Percentiles rank a stretch among this genome's conserved stretches.
Conservation (phyloP, 2,113 vertebrate genomes). For the Centropus unirufus region DNA sequence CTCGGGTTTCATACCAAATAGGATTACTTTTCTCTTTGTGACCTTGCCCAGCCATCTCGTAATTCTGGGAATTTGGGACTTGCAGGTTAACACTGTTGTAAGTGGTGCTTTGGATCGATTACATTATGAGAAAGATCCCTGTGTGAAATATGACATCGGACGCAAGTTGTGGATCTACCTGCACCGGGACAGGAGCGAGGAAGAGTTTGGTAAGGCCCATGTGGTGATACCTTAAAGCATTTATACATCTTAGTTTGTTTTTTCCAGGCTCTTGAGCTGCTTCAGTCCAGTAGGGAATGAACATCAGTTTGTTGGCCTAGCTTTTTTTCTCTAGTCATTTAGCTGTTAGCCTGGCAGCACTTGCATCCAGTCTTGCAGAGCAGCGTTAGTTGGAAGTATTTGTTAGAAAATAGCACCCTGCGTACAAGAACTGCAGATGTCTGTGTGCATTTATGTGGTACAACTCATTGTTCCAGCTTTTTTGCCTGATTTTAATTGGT, state of each 20-base stretch:
- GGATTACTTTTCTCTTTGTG: not conserved
- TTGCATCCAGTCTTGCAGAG: not conserved
- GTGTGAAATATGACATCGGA: slow-evolving; percentile 96
- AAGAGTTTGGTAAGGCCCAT: slow-evolving; percentile 90
- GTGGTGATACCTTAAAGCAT: not conserved
- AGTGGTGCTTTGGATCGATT: slow-evolving; percentile 94
- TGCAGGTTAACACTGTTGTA: slow-evolving; percentile 95
- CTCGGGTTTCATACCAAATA: not conserved
- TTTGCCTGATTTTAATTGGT: not conserved
- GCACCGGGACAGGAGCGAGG: slow-evolving; percentile 92
- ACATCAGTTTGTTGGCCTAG: not conserved
- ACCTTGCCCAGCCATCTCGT: not conserved
- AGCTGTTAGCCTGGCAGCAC: not conserved
- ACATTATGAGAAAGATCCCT: slow-evolving; percentile 98
- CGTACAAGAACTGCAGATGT: not conserved
- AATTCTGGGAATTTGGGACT: not conserved
- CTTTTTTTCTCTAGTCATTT: not conserved
- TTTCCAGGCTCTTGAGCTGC: not conserved
- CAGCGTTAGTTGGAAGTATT: not conserved
- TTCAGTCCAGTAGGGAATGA: not conserved
- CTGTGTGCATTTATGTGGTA: not conserved
- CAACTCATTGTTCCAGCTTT: not conserved
- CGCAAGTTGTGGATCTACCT: slow-evolving; percentile 98
- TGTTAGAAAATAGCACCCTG: not conserved
- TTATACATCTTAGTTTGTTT: no score